Evolutionary conservation across 2,888 invertebrate species (phyloP), one percentile per base, ranked within the genome.

Genomic region (Philaethria dido): DNA sequence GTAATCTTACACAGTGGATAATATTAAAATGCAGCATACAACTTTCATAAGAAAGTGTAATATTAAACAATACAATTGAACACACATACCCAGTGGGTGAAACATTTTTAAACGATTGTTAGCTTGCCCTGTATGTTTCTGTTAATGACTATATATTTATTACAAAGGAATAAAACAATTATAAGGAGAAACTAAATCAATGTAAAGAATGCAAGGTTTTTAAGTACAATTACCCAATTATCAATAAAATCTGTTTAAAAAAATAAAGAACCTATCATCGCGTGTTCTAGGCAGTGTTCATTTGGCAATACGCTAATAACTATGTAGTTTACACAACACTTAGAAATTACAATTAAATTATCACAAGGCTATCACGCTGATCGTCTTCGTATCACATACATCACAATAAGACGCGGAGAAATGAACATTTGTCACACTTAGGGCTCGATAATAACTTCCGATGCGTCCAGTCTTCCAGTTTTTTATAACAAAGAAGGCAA

Each of bases 191-290:
- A 57, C 22, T 57, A n/a, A 57, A 39, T 22, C 22, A 25, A 57
- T 25, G 11, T 42, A 25, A 42, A 42, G 42, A 22, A 42, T 54
- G 33, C 29, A 18, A 54, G 59, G 47, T 54, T 63, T 66, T 73
- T 91, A 92, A 92, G 91, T 92, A 92, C 91, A 84, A 79, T 62
- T 67, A 86, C 88, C 91, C 90, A 89, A 89, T 89, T 80, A 81
- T 68, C 72, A 75, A 78, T 80, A 82, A 74, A 75, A 69, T 68
- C 64, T 64, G 62, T 62, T 78, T 76, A 80, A 75, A 74, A 75
- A 77, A 75, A 79, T 80, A 76, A 74, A 74, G 74, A 75, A 76
- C 76, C 6, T 80, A 80, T 78, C 69, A 87, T 87, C 92, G 92
- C 92, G 92, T 92, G 92, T 91, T 91, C 92, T 86, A 89, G 81